Evolutionary conservation across 2,113 vertebrate genomes (phyloP).

Genomic region (Phaethornis superciliosus): DNA sequence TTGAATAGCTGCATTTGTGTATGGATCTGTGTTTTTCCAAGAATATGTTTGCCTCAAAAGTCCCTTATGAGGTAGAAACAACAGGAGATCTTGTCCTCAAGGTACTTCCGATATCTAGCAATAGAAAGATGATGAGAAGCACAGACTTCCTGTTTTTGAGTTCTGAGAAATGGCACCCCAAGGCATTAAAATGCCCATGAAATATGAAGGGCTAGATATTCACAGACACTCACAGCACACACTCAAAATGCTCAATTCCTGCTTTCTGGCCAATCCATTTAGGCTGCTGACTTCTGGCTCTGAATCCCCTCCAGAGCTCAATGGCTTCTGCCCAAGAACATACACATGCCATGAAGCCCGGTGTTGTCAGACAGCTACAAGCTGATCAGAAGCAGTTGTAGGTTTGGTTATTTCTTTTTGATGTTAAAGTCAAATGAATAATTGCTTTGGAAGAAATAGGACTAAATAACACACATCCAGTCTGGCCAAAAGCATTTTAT

Average conservation of each 20-base stretch:
- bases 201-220: background rate
- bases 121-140: slow-evolving; percentile 18
- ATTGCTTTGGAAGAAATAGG: background rate
- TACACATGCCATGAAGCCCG: background rate
- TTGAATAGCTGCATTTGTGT: background rate
- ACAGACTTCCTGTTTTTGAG: slow-evolving; percentile 6
- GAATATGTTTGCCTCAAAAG: background rate
- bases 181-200: slow-evolving; percentile 20
- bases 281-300: background rate
- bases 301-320: background rate
- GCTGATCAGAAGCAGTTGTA: slow-evolving; percentile 19
- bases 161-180: slow-evolving; percentile 20
- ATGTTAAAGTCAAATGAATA: slow-evolving; percentile 4
- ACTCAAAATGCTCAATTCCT: background rate
- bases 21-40: background rate
- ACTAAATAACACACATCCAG: slow-evolving; percentile 8
- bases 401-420: slow-evolving; percentile 13
- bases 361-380: slow-evolving; percentile 4
- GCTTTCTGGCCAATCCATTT: slow-evolving; percentile 6
- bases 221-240: background rate
- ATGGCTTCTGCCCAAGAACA: background rate
- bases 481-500: slow-evolving; percentile 13
- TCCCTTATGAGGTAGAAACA: slow-evolving; percentile 31
- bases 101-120: background rate
- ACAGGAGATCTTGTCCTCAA: background rate